Base-by-base conservation (phyloP, 2,797 vertebrate species). In the Phrynocephalus forsythii region DNA sequence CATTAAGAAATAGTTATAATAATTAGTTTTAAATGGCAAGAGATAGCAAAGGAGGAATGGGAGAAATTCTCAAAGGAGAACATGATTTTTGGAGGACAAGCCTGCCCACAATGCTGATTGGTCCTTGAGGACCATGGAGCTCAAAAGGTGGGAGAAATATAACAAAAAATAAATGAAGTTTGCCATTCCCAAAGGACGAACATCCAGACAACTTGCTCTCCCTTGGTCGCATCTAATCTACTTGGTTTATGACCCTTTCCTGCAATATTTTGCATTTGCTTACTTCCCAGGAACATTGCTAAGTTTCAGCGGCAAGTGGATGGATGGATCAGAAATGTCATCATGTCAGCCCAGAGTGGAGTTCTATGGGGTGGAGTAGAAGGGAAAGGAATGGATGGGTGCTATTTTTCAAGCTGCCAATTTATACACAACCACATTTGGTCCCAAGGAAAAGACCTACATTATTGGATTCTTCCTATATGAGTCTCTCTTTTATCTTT, bases 201-300 rank as follows among this genome's bases (percentile, higher is more conserved):
- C 15, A 48, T 48, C 22, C 38, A 76, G 10, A 38, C 7, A 68
- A 48, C n/a, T 28, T 38, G 3, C 63, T 48, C 13, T 33, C 13
- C 9, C 22, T 48, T 13, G 28, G 9, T 66, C 77, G 11, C 13
- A 33, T 26, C 44, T 69, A 69, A 52, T 85, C 28, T 24, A 56
- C 16, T 67, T 28, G 75, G 24, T 8, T 86, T 67, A 33, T 7
- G 13, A 52, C 67, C 26, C 26, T 9, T 3, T 50, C 13, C 67
- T 77, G 33, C 76, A 80, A 56, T 60, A 50, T 60, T 72, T 71
- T 86, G 77, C 52, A 72, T 56, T 86, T 80, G 8, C 24, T 30
- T 30, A 5, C 16, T 60, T 50, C 60, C 66, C 13, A 18, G 33
- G 6, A 22, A 38, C 50, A 79, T 60, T 20, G 20, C 20, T 71